Conservation (phyloP, 2,888 invertebrate species). For the Gymnosoma rotundatum region DNA sequence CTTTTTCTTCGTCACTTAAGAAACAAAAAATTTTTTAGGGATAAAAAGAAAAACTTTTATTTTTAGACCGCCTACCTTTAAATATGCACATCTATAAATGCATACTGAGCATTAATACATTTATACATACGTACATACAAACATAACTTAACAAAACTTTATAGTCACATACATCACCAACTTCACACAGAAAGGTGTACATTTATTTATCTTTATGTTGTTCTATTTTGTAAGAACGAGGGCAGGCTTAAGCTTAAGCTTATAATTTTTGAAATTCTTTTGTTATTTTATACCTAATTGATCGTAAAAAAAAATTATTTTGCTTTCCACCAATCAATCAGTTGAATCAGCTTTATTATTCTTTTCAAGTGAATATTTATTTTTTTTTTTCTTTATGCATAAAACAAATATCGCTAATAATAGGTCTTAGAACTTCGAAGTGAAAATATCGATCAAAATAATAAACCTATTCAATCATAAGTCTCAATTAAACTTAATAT, state of each 20-base stretch:
- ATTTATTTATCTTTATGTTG: neutral
- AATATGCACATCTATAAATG: neutral
- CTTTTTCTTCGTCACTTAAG: neutral
- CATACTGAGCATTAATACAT: conserved; percentile 8
- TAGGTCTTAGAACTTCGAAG: too few relatives aligned
- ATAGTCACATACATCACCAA: neutral
- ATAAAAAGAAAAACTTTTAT: conserved; percentile 24
- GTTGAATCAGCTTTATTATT: too few relatives aligned
- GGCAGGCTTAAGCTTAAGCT: neutral
- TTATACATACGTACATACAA: neutral
- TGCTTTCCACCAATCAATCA: too few relatives aligned
- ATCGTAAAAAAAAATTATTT: too few relatives aligned
- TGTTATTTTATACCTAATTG: neutral
- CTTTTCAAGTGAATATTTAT: too few relatives aligned
- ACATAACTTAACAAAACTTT: too few relatives aligned
- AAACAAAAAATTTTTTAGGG: conserved; percentile 24
- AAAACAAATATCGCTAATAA: too few relatives aligned
- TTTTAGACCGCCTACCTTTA: conserved; percentile 46
- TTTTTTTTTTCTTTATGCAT: too few relatives aligned
- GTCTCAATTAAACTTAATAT: too few relatives aligned
- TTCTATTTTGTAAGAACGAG: neutral
- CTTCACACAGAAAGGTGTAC: neutral
- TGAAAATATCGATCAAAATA: too few relatives aligned
- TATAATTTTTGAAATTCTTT: neutral
- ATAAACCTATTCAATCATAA: too few relatives aligned